phyloP scores from a whole-genome alignment of 2,797 vertebrate genomes.

The Eidolon dupreanum region DNA sequence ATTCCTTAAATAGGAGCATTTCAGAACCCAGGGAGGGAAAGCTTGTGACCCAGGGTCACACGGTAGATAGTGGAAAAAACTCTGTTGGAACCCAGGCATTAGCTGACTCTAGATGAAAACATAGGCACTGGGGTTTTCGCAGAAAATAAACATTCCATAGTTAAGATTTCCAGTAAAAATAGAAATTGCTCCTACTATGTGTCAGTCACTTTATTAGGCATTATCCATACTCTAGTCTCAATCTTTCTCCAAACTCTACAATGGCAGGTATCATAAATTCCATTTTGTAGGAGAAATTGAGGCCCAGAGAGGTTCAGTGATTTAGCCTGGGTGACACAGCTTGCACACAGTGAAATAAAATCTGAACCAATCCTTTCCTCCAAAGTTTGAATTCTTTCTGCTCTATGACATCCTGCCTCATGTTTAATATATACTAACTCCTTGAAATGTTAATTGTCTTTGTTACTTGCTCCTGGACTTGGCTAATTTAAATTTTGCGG shows the following conservation, averaged over 20 bases:
- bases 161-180: not conserved
- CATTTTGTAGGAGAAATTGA: not conserved
- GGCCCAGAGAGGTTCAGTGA: not conserved
- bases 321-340: not conserved
- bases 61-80: not conserved
- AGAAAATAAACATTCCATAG: not conserved
- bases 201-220: not conserved
- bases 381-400: not conserved
- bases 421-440: not conserved
- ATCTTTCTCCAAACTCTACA: not conserved
- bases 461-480: conserved; percentile 14
- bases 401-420: not conserved
- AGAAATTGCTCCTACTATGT: not conserved
- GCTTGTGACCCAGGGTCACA: not conserved
- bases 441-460: not conserved
- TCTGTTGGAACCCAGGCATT: not conserved
- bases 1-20: not conserved
- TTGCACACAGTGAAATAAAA: not conserved
- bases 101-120: not conserved
- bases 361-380: not conserved
- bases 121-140: not conserved
- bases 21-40: not conserved
- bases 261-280: not conserved
- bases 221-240: not conserved
- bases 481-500: conserved; percentile 52